These are phyloP conservation scores for Dicerorhinus sumatrensis DNA, from an alignment of 2,113 vertebrate genomes.

Conservation along the genomic window DNA sequence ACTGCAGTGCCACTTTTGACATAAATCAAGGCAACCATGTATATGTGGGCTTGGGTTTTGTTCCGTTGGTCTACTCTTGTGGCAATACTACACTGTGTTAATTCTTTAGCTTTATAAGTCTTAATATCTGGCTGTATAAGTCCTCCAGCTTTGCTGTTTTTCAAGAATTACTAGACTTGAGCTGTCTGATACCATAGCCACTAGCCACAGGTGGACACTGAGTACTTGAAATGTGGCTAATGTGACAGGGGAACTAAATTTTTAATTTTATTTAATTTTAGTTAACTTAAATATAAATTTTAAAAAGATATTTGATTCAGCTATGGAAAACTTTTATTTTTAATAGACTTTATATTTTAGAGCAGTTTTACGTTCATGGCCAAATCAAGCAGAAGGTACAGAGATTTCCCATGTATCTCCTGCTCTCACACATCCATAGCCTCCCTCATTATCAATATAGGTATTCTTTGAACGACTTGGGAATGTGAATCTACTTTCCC, in stretches of 20 bases:
- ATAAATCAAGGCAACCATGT: not conserved
- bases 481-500: not conserved
- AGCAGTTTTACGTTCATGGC: not conserved
- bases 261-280: not conserved
- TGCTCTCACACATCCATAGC: not conserved
- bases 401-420: not conserved
- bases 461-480: not conserved
- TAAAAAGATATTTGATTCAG: not conserved
- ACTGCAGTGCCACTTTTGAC: not conserved
- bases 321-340: not conserved
- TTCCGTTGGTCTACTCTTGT: not conserved
- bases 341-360: not conserved
- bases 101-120: not conserved
- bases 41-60: not conserved
- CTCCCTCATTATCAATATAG: not conserved
- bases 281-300: not conserved
- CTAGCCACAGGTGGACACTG: not conserved
- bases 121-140: not conserved
- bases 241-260: not conserved
- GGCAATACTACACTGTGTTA: not conserved
- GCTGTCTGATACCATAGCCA: not conserved
- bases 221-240: not conserved
- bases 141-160: not conserved
- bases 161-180: not conserved
- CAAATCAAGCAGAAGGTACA: not conserved